Evolutionary conservation across 2,888 invertebrate genomes (phyloP), one percentile per base, ranked within the genome.

Genomic region (Phragmatobia fuliginosa): DNA sequence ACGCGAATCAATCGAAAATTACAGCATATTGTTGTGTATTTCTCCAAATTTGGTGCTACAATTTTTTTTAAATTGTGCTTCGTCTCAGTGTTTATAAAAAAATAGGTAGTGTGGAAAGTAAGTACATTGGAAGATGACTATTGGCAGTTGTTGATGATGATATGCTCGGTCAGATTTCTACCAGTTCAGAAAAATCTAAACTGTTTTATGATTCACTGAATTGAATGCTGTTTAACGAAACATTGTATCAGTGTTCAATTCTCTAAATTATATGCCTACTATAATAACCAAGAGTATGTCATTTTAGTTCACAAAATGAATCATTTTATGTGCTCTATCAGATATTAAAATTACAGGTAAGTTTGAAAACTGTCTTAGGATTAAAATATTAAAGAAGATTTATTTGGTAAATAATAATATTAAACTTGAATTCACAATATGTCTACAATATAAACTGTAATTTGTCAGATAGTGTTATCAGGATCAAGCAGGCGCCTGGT

Each of bases 401-500:
- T 21, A 10, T 41, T 28, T 41, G 31, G 38, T 41, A 28, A 62
- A 41, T 41, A 31, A 21, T 72, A 72, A 67, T 60, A 73, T 70
- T 70, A 65, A 71, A 71, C 67, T 74, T 65, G 56, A 68, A 69
- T 72, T 64, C 62, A 74, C 73, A 80, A 80, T 75, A 68, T 77
- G 73, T 77, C 70, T 80, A 77, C 59, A 75, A 80, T 78, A 77
- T 79, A 56, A 56, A 79, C 73, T 76, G 81, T 84, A 88, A 90
- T 90, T 90, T 89, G 87, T 90, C 86, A 87, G 86, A 84, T 82
- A 83, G 77, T 82, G 85, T 86, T 91, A 91, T 89, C 89, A 87
- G 85, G 73, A 76, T 76, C 78, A 82, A 82, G 65, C 87, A 88
- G 87, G 83, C 88, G 84, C 79, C 85, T 85, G 84, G 84, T 82